Conservation (phyloP, 2,113 vertebrate genomes). For the Tupaia tana region DNA sequence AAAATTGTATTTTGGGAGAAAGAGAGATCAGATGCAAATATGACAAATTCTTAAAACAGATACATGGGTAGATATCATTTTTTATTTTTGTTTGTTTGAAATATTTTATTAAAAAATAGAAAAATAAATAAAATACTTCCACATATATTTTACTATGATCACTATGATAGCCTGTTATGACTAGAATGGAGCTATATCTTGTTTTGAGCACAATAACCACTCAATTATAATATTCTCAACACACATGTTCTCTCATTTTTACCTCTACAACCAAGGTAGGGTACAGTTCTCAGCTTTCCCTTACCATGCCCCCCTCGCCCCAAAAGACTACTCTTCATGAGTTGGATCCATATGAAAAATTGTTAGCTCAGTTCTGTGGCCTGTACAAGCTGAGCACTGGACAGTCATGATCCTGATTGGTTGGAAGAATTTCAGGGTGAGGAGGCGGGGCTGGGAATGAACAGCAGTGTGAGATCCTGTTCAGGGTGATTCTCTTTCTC, state of each 20-base stretch:
- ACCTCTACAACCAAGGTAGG: neutral
- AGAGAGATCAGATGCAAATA: neutral
- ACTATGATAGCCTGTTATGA: neutral
- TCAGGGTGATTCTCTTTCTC: too few species aligned
- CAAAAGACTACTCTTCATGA: neutral
- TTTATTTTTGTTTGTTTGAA: neutral
- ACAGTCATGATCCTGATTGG: too few species aligned
- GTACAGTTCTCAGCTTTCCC: neutral
- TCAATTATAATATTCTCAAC: neutral
- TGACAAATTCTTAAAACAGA: neutral
- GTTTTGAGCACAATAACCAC: neutral
- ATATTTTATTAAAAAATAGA: conserved; percentile 31
- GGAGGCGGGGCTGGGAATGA: too few species aligned
- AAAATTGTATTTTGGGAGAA: conserved; percentile 34
- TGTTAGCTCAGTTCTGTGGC: too few species aligned
- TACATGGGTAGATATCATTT: neutral
- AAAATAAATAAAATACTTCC: neutral
- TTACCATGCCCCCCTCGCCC: neutral
- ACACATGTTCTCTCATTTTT: neutral
- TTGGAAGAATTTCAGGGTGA: too few species aligned
- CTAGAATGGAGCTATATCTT: neutral
- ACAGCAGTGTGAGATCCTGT: too few species aligned
- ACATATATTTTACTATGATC: neutral
- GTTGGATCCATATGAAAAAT: too few species aligned
- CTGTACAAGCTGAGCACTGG: too few species aligned